Evolutionary conservation across 2,888 invertebrate species (phyloP).

Genomic region (Byasa hedistus): DNA sequence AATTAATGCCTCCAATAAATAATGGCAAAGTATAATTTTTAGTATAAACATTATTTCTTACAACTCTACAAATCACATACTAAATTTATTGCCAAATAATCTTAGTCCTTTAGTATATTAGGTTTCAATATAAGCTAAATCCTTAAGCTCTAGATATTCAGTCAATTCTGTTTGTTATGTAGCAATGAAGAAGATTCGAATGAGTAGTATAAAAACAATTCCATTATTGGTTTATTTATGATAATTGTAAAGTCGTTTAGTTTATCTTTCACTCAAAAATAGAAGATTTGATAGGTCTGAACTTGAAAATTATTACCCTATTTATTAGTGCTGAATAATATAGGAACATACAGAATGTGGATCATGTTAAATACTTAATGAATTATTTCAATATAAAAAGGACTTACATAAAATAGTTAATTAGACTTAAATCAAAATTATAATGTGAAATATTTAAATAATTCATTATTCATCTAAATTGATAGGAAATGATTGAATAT

Average conservation of each 20-base stretch:
- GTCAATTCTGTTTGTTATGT: conserved; percentile 35
- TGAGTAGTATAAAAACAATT: background rate
- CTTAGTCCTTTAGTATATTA: conserved; percentile 53
- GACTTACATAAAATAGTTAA: background rate
- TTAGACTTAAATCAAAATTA: background rate
- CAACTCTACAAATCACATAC: conserved; percentile 53
- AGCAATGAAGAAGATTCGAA: background rate
- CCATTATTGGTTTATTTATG: background rate
- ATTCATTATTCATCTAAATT: background rate
- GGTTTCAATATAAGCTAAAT: conserved; percentile 34
- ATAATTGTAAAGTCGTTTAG: background rate
- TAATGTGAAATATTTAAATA: background rate
- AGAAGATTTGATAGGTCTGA: background rate
- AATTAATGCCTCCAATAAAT: conserved; percentile 43
- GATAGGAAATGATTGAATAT: background rate
- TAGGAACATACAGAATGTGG: too few species aligned
- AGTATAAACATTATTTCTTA: conserved; percentile 35
- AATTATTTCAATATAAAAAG: too few species aligned
- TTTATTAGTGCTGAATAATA: background rate
- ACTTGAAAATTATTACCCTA: background rate
- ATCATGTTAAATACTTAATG: too few species aligned
- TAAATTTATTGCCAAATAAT: conserved; percentile 60
- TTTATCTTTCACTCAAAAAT: background rate
- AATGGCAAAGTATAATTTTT: conserved; percentile 38
- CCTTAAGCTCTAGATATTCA: conserved; percentile 54